A percentile compares a stretch with the other conserved stretches of the same genome.
These are phyloP conservation scores for Gibbula magus DNA, from an alignment of 2,888 invertebrate species.

Conservation along the genomic window DNA sequence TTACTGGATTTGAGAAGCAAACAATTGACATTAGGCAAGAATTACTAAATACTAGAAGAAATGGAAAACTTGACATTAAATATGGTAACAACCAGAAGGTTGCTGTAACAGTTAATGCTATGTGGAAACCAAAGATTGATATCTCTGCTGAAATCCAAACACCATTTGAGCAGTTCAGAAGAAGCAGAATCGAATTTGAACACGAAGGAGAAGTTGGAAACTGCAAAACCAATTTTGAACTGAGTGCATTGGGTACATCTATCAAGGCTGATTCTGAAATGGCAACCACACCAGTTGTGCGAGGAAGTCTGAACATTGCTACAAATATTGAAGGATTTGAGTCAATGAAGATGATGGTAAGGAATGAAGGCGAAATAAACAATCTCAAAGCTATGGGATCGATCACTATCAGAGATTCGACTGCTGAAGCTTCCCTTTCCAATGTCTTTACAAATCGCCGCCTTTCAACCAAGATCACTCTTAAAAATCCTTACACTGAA, in stretches of 20 bases:
- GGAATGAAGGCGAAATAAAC: neutral
- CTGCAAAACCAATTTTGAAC: neutral
- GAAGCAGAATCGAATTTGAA: neutral
- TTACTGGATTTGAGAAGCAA: no score
- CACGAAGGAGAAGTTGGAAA: neutral
- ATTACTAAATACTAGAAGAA: no score
- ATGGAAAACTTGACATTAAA: neutral
- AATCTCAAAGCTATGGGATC: neutral
- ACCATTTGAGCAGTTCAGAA: neutral
- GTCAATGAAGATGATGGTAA: neutral
- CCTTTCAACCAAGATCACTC: neutral
- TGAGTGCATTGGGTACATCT: neutral
- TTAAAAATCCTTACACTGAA: conserved; percentile 45
- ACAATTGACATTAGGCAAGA: no score
- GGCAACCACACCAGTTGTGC: neutral
- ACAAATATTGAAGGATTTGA: neutral
- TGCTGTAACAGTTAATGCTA: neutral
- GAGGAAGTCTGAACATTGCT: neutral
- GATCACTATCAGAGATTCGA: neutral
- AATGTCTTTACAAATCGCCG: neutral
- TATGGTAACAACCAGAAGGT: neutral
- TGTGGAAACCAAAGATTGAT: neutral
- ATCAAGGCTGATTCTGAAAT: neutral
- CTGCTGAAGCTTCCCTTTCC: neutral
- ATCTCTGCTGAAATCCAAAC: neutral